Base-by-base conservation (phyloP, 1,140 invertebrate genomes). In the Brachionus plicatilis region DNA sequence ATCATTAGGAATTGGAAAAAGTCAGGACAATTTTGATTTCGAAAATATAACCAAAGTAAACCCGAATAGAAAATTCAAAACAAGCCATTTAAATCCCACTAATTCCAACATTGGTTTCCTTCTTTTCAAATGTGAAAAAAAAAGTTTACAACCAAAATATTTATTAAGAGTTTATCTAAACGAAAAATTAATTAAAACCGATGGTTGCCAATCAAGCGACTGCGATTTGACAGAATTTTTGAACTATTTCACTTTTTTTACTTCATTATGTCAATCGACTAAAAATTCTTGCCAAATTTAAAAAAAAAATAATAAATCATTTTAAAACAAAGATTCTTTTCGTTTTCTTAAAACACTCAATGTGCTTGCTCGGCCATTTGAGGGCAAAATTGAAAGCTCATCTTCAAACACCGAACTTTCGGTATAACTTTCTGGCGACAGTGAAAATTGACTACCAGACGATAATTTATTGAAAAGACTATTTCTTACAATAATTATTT, bases 81-180 rank as follows among this genome's bases (percentile, higher is more conserved):
- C 33, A 43, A 68, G 24, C 7, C 9, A 4, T 29, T 41, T 82
- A n/a, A 47, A 82, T 45, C 79, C 79, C 27, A 82, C 43, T 3
- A 82, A 65, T 37, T 82, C 79, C 43, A 82, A 82, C 29, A 82
- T 82, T 14, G 79, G 37, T 65, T 82, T 82, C 37, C 17, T 82
- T 20, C 33, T 68, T 17, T 82, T 65, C 20, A 68, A 66, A 65
- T 82, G 79, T 41, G 50, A 60, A 9, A 45, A 24, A 12, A 43
- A 60, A 9, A 24, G n/a, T 12, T 43, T 43, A 33, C 29, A 56
- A 45, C 24, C 78, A 6, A 29, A 66, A 24, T 80, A 80, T 68
- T 45, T 45, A 33, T 12, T 82, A 41, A 37, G 79, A 60, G 79
- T 65, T 41, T 82, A 29, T 68, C 27, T 43, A 41, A 82, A 82